Conservation (phyloP, 2,113 vertebrate species). For the Smithornis capensis region DNA sequence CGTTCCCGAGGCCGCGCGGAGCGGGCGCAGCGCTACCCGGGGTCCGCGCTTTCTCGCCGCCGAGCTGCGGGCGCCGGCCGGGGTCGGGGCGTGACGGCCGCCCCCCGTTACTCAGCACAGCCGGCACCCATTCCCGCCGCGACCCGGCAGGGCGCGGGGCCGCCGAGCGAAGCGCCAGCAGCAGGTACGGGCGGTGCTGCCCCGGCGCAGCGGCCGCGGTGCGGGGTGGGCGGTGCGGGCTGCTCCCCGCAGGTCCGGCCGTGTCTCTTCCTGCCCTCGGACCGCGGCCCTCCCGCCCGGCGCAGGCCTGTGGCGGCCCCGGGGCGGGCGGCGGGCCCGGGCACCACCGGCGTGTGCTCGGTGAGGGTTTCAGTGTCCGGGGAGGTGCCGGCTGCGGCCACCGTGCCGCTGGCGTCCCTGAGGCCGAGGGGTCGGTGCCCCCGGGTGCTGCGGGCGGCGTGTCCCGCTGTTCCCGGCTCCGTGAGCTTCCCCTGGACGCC, state of each 20-base stretch:
- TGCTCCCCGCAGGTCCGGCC: not conserved
- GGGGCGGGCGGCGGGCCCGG: not conserved
- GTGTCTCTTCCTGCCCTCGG: not conserved
- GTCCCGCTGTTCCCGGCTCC: too few species aligned
- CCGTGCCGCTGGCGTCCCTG: not conserved
- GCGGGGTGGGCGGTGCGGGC: too few species aligned
- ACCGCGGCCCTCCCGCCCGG: too few species aligned
- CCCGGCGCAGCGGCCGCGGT: not conserved
- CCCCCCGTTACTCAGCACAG: constrained; percentile 66
- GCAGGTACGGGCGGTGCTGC: not conserved
- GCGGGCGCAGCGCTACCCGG: not conserved
- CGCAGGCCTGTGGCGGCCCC: not conserved
- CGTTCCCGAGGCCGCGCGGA: too few species aligned
- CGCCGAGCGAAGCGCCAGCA: not conserved
- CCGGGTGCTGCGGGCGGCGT: fast-evolving
- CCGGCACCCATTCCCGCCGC: not conserved
- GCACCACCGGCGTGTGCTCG: too few species aligned
- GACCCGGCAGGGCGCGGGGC: not conserved
- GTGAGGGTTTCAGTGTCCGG: too few species aligned
- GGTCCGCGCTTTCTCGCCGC: not conserved
- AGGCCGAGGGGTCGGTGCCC: too few species aligned
- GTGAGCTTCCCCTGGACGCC: not conserved
- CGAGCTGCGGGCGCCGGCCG: not conserved
- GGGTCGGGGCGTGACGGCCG: not conserved
- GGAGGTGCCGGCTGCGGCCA: not conserved